These are phyloP conservation scores for Eufriesea mexicana DNA, from an alignment of 1,140 invertebrate genomes.

Conservation along the genomic window DNA sequence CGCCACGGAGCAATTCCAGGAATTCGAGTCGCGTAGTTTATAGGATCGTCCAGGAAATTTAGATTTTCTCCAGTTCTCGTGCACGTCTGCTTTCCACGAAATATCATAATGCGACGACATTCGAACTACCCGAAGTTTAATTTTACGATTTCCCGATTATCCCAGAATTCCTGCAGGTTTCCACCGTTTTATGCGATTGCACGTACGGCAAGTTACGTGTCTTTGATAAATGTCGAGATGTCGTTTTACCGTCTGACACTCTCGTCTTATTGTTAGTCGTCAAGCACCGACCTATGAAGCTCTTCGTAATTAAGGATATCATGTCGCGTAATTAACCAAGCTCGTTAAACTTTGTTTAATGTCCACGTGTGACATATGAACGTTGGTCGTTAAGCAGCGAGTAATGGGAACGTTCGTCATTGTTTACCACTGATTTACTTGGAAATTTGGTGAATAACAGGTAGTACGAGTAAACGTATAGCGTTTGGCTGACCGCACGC, in stretches of 20 bases:
- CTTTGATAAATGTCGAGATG: background rate
- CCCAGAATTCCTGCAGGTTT: background rate
- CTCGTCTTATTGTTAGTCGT: background rate
- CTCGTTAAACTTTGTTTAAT: background rate
- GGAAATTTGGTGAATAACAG: background rate
- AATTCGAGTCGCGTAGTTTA: background rate
- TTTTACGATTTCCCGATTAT: slow-evolving; percentile 4
- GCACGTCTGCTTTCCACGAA: background rate
- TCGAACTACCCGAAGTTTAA: background rate
- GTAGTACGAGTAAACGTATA: background rate
- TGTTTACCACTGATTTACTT: background rate
- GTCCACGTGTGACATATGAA: too few relatives aligned
- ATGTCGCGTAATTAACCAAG: background rate
- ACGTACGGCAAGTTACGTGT: background rate
- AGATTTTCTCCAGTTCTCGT: background rate
- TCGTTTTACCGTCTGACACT: background rate
- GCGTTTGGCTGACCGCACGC: background rate
- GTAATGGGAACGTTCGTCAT: background rate
- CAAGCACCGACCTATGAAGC: too few relatives aligned
- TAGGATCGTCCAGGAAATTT: background rate
- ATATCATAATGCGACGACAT: background rate
- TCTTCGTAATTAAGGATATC: too few relatives aligned
- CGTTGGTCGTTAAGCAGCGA: too few relatives aligned
- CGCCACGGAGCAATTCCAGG: too few relatives aligned
- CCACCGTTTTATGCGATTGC: background rate